Conservation (phyloP, 2,113 vertebrate genomes). For the Phalacrocorax aristotelis region DNA sequence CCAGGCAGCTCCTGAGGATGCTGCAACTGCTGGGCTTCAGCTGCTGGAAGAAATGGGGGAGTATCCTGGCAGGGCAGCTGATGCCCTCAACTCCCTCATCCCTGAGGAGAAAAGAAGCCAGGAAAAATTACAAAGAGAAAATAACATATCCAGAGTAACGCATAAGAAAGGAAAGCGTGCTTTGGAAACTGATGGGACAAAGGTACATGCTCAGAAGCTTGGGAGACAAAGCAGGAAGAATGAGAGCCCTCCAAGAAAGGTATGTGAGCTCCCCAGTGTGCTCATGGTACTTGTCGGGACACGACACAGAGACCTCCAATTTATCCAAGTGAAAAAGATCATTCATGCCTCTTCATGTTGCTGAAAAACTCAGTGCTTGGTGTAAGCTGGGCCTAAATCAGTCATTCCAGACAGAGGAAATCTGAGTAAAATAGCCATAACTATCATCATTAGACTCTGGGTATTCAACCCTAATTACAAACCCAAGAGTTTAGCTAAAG, state of each 20-base stretch:
- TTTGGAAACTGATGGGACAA: background rate
- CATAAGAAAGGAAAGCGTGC: fast-evolving
- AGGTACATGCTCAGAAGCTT: background rate
- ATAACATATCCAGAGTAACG: background rate
- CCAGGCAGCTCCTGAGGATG: background rate
- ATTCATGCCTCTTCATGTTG: background rate
- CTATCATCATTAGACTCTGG: background rate
- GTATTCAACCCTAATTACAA: background rate
- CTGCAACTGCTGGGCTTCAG: background rate
- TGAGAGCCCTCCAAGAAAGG: background rate
- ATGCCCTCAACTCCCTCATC: background rate
- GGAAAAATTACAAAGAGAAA: background rate
- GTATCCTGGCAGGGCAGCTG: background rate
- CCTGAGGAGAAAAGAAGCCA: background rate
- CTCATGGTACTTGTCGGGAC: background rate
- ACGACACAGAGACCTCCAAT: background rate
- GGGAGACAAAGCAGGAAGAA: background rate
- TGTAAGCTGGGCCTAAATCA: background rate
- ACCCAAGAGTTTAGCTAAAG: background rate
- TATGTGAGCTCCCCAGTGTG: fast-evolving
- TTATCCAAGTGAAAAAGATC: background rate
- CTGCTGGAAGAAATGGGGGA: background rate
- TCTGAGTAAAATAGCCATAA: background rate
- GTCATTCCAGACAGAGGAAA: background rate
- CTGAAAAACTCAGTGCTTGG: background rate